Conservation (phyloP, 1,140 invertebrate genomes). For the Cardiocondyla obscurior region DNA sequence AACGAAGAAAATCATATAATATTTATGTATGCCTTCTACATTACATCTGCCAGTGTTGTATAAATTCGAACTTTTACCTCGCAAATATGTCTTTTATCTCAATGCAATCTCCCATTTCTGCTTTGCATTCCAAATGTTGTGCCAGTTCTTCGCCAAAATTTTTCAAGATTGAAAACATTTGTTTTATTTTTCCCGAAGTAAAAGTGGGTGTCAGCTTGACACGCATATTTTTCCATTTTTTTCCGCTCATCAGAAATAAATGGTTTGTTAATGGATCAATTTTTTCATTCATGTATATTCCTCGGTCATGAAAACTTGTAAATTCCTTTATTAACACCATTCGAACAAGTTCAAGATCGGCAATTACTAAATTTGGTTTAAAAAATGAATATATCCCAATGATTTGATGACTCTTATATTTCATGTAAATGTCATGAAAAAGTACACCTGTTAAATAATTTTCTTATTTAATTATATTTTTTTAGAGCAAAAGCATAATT, state of each 20-base stretch:
- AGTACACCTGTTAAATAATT: background rate
- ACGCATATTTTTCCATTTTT: conserved; percentile 84
- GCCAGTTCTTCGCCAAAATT: conserved; percentile 78
- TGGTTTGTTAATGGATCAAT: conserved; percentile 9
- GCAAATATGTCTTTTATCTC: conserved; percentile 80
- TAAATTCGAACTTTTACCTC: too few species aligned
- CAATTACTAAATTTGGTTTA: background rate
- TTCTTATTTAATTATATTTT: too few species aligned
- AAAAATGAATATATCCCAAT: background rate
- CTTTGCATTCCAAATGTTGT: conserved; percentile 54
- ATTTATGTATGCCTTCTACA: too few species aligned
- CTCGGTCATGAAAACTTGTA: conserved; percentile 80
- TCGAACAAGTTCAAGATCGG: conserved; percentile 81
- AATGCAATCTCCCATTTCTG: conserved; percentile 27
- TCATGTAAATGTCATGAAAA: background rate
- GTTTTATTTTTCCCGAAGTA: conserved; percentile 81
- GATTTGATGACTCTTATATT: background rate
- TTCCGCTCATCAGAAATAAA: too few species aligned
- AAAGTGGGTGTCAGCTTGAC: conserved; percentile 85
- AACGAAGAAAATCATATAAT: too few species aligned
- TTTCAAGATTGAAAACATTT: too few species aligned
- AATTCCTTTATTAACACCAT: conserved; percentile 83
- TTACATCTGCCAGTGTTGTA: too few species aligned
- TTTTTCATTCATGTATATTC: too few species aligned
- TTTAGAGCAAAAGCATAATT: too few species aligned